Percentiles rank a stretch among this genome's conserved stretches.
These are phyloP conservation scores for Sturnus vulgaris DNA, from an alignment of 2,113 vertebrate species.

Conservation along the genomic window DNA sequence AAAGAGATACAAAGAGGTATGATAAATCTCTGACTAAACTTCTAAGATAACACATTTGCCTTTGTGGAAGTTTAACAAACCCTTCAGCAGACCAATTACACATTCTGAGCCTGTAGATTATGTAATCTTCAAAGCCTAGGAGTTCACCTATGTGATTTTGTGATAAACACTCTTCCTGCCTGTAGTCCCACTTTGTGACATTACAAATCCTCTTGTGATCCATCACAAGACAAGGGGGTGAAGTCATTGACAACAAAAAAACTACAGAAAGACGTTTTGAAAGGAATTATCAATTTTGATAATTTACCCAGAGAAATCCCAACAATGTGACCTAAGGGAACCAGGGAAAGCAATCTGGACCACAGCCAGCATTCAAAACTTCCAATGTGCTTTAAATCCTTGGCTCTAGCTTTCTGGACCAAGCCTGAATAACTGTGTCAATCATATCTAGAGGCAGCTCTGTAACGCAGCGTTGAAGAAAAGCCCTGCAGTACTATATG, in stretches of 20 bases:
- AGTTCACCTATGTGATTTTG: neutral
- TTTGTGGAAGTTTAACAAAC: neutral
- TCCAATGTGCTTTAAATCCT: neutral
- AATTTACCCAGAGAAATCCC: neutral
- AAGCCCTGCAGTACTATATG: constrained; percentile 25
- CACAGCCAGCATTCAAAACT: neutral
- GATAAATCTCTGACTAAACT: neutral
- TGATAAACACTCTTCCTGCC: neutral
- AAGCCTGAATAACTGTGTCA: neutral
- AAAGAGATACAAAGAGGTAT: neutral
- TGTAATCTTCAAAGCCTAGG: neutral
- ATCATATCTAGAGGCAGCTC: neutral
- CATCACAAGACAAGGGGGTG: neutral
- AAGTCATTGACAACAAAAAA: neutral
- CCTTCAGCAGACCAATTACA: neutral
- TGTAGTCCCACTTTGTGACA: neutral
- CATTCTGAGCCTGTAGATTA: neutral
- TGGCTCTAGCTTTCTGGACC: neutral
- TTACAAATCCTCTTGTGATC: constrained; percentile 17
- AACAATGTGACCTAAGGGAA: neutral
- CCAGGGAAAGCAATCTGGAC: neutral
- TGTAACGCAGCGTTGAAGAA: neutral
- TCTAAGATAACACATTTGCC: neutral
- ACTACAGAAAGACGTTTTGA: neutral
- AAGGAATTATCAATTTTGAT: neutral